Evolutionary conservation across 2,113 vertebrate species (phyloP).

Genomic region (Triplophysa rosa): DNA sequence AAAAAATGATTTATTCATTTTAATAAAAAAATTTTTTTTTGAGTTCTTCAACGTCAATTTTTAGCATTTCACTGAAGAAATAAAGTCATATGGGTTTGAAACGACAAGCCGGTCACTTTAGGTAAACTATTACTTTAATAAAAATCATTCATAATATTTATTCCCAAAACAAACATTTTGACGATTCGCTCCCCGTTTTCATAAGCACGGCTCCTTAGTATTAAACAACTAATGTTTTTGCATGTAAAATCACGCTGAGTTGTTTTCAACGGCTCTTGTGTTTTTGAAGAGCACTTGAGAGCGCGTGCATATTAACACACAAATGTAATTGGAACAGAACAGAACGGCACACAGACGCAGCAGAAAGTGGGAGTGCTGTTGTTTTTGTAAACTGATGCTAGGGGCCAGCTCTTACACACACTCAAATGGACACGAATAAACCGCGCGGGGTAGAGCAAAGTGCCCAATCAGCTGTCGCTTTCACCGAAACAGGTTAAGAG

Average conservation of each 20-base stretch:
- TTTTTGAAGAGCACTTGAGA: slow-evolving; percentile 62
- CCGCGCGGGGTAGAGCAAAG: slow-evolving; percentile 64
- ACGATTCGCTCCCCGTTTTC: neutral
- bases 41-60: too few species aligned
- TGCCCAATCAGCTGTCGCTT: slow-evolving; percentile 60
- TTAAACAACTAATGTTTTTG: slow-evolving; percentile 30
- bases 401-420: slow-evolving; percentile 65
- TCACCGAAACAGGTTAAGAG: slow-evolving; percentile 39
- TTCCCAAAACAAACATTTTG: neutral
- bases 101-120: too few species aligned
- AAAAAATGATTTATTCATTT: too few species aligned
- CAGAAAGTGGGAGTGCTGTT: slow-evolving; percentile 64
- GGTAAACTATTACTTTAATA: too few species aligned
- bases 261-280: slow-evolving; percentile 65
- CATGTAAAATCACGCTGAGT: slow-evolving; percentile 65
- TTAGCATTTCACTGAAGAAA: too few species aligned
- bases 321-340: slow-evolving; percentile 67
- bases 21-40: too few species aligned
- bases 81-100: too few species aligned
- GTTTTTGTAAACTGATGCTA: slow-evolving; percentile 63
- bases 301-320: slow-evolving; percentile 67
- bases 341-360: slow-evolving; percentile 65
- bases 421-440: slow-evolving; percentile 74
- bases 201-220: slow-evolving; percentile 51
- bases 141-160: neutral